Evolutionary conservation across 2,888 invertebrate genomes (phyloP), one percentile per base, ranked within the genome.

Genomic region (Xestia sexstrigata): DNA sequence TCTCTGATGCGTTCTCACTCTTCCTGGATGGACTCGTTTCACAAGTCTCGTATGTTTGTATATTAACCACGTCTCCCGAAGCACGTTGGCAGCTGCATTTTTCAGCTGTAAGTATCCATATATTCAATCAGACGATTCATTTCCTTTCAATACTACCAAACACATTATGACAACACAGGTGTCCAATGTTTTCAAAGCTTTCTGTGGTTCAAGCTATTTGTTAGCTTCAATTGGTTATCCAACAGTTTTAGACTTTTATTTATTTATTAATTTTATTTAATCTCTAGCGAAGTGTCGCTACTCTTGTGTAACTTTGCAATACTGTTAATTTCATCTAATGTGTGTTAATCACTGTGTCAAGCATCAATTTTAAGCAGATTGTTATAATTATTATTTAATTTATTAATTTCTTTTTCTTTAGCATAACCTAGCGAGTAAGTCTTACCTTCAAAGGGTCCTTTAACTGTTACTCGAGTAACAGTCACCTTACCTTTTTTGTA

Each of bases 41-140:
- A 99, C 99, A 92, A 99, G 98, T 95, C 99, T 98, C 92, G 99
- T 99, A 96, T 99, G 99, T 97, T 99, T 99, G 97, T 99, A 99
- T 95, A 99, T 99, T 94, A 99, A 98, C 99, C 99, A 99, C 90
- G 99, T 99, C 97, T 99, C 99, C 91, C 99, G 97, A 90, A 99
- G 97, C 90, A 99, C 99, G 97, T 99, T 99, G 86, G 99, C 99
- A 89, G 99, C 99, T 89, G 99, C 99, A 97, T 99, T 99, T 98
- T 99, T 99, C 97, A 99, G 97, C 99, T 99, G 97, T 87, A 96
- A 96, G 89, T 72, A 84, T 87, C 85, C 74, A 89, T 82, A 71
- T 3, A 80, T 72, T 76, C 75, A 74, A 76, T 83, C 71, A 87
- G 68, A 65, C 45, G 69, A 82, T 79, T 70, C 47, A 58, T 70